Evolutionary conservation across 2,888 invertebrate genomes (phyloP).

Genomic region (Oxytorus armatus): DNA sequence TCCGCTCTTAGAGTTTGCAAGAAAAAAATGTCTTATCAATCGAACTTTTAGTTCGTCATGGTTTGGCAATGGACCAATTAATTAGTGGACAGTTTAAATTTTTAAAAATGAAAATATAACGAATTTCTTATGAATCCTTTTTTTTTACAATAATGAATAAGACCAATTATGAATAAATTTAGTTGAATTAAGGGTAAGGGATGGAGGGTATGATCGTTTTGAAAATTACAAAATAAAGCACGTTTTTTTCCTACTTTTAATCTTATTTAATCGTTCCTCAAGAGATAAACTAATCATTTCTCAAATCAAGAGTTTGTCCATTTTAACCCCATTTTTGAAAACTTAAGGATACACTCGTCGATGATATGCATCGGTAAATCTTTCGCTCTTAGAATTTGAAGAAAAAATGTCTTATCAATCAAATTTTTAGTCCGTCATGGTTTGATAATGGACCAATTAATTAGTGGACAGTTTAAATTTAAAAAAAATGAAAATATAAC

Average conservation of each 20-base stretch:
- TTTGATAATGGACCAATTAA: not conserved
- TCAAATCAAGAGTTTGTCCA: too few species aligned
- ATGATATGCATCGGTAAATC: conserved; percentile 33
- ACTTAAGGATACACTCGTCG: not conserved
- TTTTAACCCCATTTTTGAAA: too few species aligned
- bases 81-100: conserved; percentile 12
- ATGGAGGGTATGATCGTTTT: too few species aligned
- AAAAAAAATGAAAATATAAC: not conserved
- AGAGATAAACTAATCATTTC: too few species aligned
- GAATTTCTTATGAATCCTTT: not conserved
- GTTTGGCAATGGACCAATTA: not conserved
- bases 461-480: conserved; percentile 8
- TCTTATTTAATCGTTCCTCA: too few species aligned
- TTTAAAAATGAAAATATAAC: not conserved
- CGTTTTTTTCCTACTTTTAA: too few species aligned
- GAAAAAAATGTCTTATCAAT: conserved; percentile 28
- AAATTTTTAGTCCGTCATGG: not conserved
- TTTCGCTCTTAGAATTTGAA: conserved; percentile 9
- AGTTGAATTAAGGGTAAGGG: too few species aligned
- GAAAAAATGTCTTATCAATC: conserved; percentile 24
- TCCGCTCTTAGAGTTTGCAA: conserved; percentile 3
- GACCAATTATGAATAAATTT: too few species aligned
- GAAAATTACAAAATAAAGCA: too few species aligned
- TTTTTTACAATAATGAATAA: too few species aligned
- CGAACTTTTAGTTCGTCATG: not conserved